phyloP scores from a whole-genome alignment of 2,888 invertebrate genomes.

The Limnephilus auricula region DNA sequence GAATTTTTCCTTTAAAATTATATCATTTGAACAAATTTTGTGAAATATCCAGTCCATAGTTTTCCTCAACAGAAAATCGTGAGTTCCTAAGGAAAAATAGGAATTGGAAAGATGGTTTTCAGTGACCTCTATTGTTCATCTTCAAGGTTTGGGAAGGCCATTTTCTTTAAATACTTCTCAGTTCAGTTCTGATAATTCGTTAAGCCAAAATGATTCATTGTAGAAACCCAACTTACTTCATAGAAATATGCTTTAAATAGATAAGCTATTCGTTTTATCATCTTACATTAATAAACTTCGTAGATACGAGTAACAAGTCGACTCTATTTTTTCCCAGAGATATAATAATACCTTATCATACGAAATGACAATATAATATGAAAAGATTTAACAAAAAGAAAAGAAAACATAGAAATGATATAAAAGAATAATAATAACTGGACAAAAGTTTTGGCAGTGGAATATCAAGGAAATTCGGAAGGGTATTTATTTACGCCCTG shows the following conservation, averaged over 20 bases:
- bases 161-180: no score
- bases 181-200: no score
- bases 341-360: neutral
- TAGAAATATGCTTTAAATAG: neutral
- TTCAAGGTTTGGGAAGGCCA: no score
- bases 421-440: constrained; percentile 22
- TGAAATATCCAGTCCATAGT: no score
- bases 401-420: constrained; percentile 28
- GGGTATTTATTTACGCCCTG: constrained; percentile 26
- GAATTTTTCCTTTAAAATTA: no score
- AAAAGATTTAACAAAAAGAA: constrained; percentile 25
- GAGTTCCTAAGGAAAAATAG: no score
- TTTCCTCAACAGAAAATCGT: no score
- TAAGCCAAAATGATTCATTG: neutral
- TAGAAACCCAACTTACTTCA: neutral
- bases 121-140: no score
- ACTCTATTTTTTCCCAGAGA: neutral
- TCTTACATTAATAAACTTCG: neutral
- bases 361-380: neutral
- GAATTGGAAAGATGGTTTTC: no score
- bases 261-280: neutral
- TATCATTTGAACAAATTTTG: no score
- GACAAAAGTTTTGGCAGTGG: constrained; percentile 24
- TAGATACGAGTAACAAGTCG: neutral
- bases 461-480: neutral